A percentile compares a stretch with the other conserved stretches of the same genome.
phyloP scores from a whole-genome alignment of 2,888 invertebrate species.

The Andrena bucephala region DNA sequence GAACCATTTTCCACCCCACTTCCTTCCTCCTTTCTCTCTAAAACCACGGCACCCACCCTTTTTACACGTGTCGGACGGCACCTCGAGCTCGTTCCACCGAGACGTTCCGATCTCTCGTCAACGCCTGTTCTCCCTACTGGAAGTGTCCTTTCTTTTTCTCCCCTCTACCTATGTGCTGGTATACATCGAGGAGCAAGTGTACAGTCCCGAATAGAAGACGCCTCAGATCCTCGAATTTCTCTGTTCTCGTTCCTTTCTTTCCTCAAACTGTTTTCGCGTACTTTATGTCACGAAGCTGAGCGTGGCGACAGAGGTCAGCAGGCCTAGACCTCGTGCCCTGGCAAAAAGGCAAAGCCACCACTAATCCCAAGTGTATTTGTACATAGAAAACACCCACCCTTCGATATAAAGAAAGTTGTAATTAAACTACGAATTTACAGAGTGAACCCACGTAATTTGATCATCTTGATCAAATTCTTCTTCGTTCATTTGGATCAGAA shows the following conservation, averaged over 20 bases:
- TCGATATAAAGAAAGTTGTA: constrained; percentile 47
- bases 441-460: neutral
- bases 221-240: neutral
- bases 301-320: constrained; percentile 74
- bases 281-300: neutral
- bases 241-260: neutral
- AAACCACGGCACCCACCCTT: constrained; percentile 38
- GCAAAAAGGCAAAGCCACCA: constrained; percentile 72
- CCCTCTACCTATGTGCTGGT: neutral
- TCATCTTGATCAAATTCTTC: neutral
- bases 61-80: constrained; percentile 53
- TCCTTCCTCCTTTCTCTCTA: constrained; percentile 27
- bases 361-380: constrained; percentile 74
- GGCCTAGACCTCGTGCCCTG: constrained; percentile 75
- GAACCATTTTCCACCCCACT: constrained; percentile 55
- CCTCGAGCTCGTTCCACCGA: constrained; percentile 49
- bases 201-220: no score
- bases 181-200: neutral
- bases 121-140: constrained; percentile 11
- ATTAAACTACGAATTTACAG: constrained; percentile 14
- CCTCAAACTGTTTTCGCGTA: neutral
- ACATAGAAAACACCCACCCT: constrained; percentile 64
- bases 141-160: neutral
- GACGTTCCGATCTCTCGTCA: constrained; percentile 47
- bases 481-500: neutral